Percentiles rank a stretch among this genome's conserved stretches.
phyloP scores from a whole-genome alignment of 2,113 vertebrate species.

The Chunga burmeisteri region DNA sequence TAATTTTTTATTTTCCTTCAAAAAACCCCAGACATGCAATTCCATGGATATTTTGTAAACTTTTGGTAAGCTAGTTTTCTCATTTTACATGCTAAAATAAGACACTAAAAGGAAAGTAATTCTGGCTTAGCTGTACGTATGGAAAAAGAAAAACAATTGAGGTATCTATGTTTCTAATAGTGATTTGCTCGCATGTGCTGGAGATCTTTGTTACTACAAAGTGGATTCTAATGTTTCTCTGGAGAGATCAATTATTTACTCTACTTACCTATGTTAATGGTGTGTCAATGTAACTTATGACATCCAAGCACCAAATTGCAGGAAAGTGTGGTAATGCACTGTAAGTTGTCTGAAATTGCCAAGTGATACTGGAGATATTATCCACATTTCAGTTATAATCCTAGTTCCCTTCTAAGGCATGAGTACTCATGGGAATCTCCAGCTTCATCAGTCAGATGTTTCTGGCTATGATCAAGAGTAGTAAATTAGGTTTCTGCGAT shows the following conservation, averaged over 20 bases:
- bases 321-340: constrained; percentile 41
- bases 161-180: not conserved
- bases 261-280: constrained; percentile 62
- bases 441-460: not conserved
- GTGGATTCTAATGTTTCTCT: constrained; percentile 40
- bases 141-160: not conserved
- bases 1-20: not conserved
- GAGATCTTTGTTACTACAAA: not conserved
- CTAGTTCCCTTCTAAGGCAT: not conserved
- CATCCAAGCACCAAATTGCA: constrained; percentile 49
- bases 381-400: not conserved
- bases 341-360: constrained; percentile 37
- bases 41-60: not conserved
- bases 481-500: not conserved
- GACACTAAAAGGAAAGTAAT: not conserved
- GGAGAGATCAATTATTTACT: constrained; percentile 58
- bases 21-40: rapidly evolving
- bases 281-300: constrained; percentile 47
- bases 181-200: not conserved
- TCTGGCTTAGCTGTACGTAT: not conserved
- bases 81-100: not conserved
- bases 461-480: not conserved
- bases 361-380: not conserved
- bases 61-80: not conserved
- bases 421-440: not conserved